Evolutionary conservation across 64 coral and sea anemone genomes (phyloP).

Genomic region (Montipora cactus): DNA sequence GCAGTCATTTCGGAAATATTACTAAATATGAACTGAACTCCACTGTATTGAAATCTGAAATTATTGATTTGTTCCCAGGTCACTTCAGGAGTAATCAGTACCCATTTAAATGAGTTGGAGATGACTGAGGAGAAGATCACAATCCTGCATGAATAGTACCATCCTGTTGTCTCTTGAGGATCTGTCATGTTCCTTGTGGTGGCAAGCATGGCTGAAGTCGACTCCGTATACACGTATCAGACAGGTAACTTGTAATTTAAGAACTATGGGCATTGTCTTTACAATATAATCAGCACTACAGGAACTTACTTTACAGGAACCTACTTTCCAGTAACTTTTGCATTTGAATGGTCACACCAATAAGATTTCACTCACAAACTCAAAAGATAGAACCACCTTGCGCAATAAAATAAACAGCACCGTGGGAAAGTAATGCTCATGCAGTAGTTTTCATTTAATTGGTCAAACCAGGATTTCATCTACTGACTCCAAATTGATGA

Average conservation of each 20-base stretch:
- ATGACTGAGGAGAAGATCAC: constrained; percentile 97
- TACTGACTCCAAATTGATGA: no score
- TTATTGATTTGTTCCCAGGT: constrained; percentile 58
- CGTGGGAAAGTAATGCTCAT: not conserved
- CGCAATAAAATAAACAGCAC: not conserved
- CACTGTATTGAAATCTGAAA: no score
- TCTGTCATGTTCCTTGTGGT: constrained; percentile 99
- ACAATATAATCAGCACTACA: not conserved
- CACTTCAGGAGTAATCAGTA: constrained; percentile 95
- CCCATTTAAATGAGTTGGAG: constrained; percentile 88
- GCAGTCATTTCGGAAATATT: no score
- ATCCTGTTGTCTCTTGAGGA: constrained; percentile 89
- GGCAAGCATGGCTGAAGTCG: constrained; percentile 94
- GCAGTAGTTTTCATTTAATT: not conserved
- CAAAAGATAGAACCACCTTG: not conserved
- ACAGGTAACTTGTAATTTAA: constrained; percentile 57
- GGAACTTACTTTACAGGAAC: not conserved
- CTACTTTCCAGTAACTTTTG: not conserved
- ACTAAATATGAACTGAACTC: no score
- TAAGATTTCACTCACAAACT: not conserved
- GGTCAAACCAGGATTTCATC: not conserved
- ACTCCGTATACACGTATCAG: constrained; percentile 95
- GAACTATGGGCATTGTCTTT: not conserved
- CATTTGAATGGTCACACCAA: not conserved
- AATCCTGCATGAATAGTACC: constrained; percentile 88